Evolutionary conservation across 2,113 vertebrate species (phyloP).

Genomic region (Fukomys damarensis): DNA sequence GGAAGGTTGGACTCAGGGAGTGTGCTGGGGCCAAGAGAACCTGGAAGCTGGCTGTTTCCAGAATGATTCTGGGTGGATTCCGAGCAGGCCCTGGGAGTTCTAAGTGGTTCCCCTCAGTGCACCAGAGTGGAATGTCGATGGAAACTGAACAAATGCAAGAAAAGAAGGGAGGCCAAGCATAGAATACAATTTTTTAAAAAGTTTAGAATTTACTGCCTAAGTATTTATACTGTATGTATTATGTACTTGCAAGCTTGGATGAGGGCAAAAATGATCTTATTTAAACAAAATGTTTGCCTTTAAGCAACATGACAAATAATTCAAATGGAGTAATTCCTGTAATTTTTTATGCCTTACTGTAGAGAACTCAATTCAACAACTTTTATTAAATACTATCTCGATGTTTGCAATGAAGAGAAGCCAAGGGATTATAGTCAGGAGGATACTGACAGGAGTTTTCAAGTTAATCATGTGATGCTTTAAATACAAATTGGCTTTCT

Average conservation of each 20-base stretch:
- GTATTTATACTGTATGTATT: constrained; percentile 40
- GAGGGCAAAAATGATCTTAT: constrained; percentile 38
- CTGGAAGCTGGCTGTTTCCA: neutral
- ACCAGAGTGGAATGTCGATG: neutral
- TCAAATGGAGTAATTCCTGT: constrained; percentile 48
- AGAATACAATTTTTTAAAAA: constrained; percentile 28
- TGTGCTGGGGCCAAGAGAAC: neutral
- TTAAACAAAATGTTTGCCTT: constrained; percentile 63
- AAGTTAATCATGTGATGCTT: constrained; percentile 31
- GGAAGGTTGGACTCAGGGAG: neutral
- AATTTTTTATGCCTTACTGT: constrained; percentile 35
- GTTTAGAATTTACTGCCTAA: constrained; percentile 35
- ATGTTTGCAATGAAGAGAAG: neutral
- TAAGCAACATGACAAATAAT: constrained; percentile 54
- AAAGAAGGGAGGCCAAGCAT: neutral
- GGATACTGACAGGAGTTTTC: neutral
- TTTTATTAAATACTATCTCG: constrained; percentile 30
- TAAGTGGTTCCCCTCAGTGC: neutral
- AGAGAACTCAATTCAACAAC: neutral
- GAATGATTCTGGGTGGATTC: neutral
- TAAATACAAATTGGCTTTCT: constrained; percentile 1
- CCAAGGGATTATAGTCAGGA: neutral
- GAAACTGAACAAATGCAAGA: neutral
- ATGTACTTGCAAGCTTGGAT: constrained; percentile 29
- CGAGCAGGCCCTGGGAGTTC: neutral